Evolutionary conservation across 2,888 invertebrate genomes (phyloP), one percentile per base, ranked within the genome.

Genomic region (Dyspetes luteomarginatus): DNA sequence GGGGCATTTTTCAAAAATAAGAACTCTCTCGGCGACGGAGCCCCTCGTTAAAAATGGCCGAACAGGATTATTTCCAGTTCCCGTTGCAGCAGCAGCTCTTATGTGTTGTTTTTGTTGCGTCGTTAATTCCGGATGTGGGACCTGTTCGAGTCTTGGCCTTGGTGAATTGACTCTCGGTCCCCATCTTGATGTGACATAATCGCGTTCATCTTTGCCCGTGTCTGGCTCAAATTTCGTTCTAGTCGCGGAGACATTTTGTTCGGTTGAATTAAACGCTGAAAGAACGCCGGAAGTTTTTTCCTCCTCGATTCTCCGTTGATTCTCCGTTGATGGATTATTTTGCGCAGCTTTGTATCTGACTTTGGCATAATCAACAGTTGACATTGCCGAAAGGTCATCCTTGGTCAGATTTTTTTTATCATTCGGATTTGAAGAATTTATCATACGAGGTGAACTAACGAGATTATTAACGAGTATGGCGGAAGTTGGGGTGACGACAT

Each of bases 1-100:
- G 43, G 97, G 97, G 89, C 97, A 97, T 92, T 96, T 95, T 92
- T 98, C 98, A 91, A 98, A 98, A 92, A 97, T 97, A 83, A 97
- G 94, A 82, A 97, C 97, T 60, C 97, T 93, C 90, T 98, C 98
- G 24, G 97, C 97, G 1, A 98, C 98, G 3, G 97, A 97, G 24
- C 97, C 98, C 78, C 97, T 94, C 50, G 97, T 97, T 69, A 97
- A 93, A 92, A 97, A 97, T 15, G 97, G 97, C 65, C 97, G 93
- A 74, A 97, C 96, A 4, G 97, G 97, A 90, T 94, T 95, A 85
- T 92, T 89, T 5, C 85, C 94, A 87, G 86, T 94, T 89, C 87
- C 94, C 89, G 89, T 88, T 17, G 90, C 90, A 0, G 90, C 91
- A 0, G 91, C 90, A 2, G 92, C 91, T 15, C 91, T 86, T 58